Conservation (phyloP, 37 sponge, comb jelly and placozoan genomes). For the Amphimedon queenslandica region DNA sequence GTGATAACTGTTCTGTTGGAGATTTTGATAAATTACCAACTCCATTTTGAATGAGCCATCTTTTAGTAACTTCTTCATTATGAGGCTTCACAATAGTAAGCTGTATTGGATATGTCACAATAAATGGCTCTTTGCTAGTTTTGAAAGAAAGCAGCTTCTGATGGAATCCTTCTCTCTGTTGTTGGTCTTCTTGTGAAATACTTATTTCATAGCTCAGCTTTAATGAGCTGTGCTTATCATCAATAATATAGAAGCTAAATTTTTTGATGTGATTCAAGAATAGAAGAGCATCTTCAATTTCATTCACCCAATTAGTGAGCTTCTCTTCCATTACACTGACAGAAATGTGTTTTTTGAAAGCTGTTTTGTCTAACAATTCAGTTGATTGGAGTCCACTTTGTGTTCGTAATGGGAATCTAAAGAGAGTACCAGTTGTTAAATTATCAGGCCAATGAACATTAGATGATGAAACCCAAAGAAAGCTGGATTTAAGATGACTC, state of each 20-base stretch:
- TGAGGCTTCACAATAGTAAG: no score
- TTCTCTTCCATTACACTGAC: background rate
- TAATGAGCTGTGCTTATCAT: background rate
- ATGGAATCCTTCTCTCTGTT: no score
- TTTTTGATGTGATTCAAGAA: constrained; percentile 41
- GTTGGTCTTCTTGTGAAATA: no score
- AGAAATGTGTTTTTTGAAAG: background rate
- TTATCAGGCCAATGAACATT: background rate
- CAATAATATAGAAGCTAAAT: constrained; percentile 13
- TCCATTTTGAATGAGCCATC: constrained; percentile 3
- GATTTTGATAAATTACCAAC: background rate
- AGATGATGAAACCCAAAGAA: background rate
- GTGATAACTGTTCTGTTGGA: background rate
- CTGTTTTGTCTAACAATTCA: background rate
- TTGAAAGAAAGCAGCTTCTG: background rate
- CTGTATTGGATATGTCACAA: no score
- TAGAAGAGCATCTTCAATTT: constrained; percentile 40
- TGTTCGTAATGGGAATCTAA: constrained; percentile 33
- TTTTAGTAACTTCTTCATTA: background rate
- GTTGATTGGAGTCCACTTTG: background rate
- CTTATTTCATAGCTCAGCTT: no score
- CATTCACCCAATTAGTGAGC: constrained; percentile 24
- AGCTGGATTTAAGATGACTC: constrained; percentile 15
- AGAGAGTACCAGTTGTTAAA: constrained; percentile 20
- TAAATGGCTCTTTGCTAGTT: no score